These are phyloP conservation scores for Saturnia pavonia DNA, from an alignment of 2,888 invertebrate genomes.

Conservation along the genomic window DNA sequence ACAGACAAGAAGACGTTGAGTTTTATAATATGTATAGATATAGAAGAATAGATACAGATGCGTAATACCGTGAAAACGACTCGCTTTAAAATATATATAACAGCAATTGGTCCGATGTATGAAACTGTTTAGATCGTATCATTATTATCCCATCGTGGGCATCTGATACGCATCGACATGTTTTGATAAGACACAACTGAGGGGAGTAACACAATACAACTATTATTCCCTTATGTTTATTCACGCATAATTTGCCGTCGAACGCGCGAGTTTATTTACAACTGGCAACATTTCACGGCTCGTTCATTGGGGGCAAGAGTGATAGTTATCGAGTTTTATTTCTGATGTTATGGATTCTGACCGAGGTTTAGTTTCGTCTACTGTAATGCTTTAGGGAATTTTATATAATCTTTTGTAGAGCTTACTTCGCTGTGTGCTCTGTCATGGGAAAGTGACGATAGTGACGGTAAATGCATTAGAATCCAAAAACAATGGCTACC, in stretches of 20 bases:
- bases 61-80: too few relatives aligned
- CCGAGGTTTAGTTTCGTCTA: too few relatives aligned
- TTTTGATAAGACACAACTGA: slow-evolving; percentile 39
- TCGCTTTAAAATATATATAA: background rate
- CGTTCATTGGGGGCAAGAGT: slow-evolving; percentile 15
- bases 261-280: slow-evolving; percentile 68
- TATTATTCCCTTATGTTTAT: slow-evolving; percentile 75
- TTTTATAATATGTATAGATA: too few relatives aligned
- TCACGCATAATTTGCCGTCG: slow-evolving; percentile 77
- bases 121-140: background rate
- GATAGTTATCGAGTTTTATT: slow-evolving; percentile 4
- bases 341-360: background rate
- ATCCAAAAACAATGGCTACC: too few relatives aligned
- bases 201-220: slow-evolving; percentile 69
- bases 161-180: slow-evolving; percentile 25
- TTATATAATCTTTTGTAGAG: too few relatives aligned
- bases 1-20: too few relatives aligned
- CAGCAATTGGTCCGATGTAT: background rate
- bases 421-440: too few relatives aligned
- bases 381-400: too few relatives aligned
- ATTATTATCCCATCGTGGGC: background rate
- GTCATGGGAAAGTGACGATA: too few relatives aligned
- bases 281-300: slow-evolving; percentile 60
- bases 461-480: too few relatives aligned
- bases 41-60: too few relatives aligned